phyloP scores from a whole-genome alignment of 1,140 invertebrate species.

The Drosophila arawakana region DNA sequence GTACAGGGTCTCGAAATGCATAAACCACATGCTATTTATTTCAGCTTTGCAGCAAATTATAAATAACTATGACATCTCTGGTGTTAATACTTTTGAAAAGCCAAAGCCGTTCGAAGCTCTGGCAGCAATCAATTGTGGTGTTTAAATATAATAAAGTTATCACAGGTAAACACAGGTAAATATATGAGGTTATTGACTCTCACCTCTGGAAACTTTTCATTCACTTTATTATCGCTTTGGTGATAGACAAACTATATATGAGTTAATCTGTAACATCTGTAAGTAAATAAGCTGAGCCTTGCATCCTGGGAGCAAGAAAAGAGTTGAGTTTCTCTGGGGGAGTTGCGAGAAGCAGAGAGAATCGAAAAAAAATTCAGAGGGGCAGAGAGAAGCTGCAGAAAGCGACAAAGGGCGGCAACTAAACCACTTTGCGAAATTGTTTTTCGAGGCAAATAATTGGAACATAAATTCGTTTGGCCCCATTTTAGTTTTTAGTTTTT shows the following conservation, averaged over 20 bases:
- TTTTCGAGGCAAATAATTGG: conserved; percentile 42
- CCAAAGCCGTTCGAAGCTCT: conserved; percentile 26
- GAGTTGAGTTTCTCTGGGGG: no score
- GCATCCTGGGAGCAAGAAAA: no score
- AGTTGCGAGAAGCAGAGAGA: no score
- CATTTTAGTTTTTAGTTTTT: conserved; percentile 27
- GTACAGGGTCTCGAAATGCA: conserved; percentile 3
- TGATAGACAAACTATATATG: no score
- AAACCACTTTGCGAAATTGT: conserved; percentile 42
- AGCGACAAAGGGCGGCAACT: neutral
- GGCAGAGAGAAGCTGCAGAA: no score
- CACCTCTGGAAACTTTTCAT: neutral
- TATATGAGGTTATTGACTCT: no score
- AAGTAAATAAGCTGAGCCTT: neutral
- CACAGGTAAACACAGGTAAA: neutral
- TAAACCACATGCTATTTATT: conserved; percentile 5
- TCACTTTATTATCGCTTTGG: neutral
- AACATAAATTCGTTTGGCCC: conserved; percentile 45
- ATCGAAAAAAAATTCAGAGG: no score
- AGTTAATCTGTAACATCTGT: neutral
- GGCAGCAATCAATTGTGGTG: neutral
- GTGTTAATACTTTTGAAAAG: conserved; percentile 43
- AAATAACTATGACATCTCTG: conserved; percentile 54
- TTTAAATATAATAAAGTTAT: conserved; percentile 17
- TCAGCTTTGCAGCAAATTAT: conserved; percentile 1